Evolutionary conservation across 1,140 invertebrate species (phyloP).

Genomic region (Lordiphosa clarofinis): DNA sequence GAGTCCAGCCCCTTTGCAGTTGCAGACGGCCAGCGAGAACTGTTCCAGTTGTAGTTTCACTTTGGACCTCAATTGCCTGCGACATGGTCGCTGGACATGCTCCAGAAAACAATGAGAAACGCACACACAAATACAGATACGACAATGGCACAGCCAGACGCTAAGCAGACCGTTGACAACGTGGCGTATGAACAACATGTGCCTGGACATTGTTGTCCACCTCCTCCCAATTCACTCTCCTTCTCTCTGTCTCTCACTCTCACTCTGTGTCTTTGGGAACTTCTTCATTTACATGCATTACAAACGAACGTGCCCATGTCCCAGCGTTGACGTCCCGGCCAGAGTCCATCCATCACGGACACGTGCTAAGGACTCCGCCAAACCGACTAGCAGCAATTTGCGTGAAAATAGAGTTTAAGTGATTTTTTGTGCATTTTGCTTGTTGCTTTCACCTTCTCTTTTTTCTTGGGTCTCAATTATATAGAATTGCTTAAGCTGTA

Average conservation of each 20-base stretch:
- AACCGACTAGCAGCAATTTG: constrained; percentile 3
- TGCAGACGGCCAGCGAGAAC: background rate
- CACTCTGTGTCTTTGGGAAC: background rate
- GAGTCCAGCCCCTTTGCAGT: constrained; percentile 11
- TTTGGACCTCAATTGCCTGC: background rate
- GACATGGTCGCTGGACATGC: constrained; percentile 7
- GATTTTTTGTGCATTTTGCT: constrained; percentile 11
- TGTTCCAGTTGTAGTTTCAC: constrained; percentile 14
- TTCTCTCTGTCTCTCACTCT: background rate
- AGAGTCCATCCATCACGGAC: constrained; percentile 9
- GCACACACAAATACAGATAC: background rate
- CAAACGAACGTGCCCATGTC: constrained; percentile 2
- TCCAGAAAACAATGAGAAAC: constrained; percentile 6
- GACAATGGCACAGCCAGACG: constrained; percentile 14
- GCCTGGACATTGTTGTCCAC: constrained; percentile 8
- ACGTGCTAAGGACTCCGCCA: constrained; percentile 1
- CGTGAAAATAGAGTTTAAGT: constrained; percentile 36
- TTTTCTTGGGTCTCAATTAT: too few relatives aligned
- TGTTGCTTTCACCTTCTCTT: too few relatives aligned
- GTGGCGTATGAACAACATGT: constrained; percentile 14
- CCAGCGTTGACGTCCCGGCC: background rate
- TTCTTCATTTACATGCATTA: constrained; percentile 14
- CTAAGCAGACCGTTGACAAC: constrained; percentile 15
- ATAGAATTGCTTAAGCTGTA: too few relatives aligned
- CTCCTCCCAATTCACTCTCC: too few relatives aligned